phyloP scores from a whole-genome alignment of 2,113 vertebrate genomes.

The Sprattus sprattus region DNA sequence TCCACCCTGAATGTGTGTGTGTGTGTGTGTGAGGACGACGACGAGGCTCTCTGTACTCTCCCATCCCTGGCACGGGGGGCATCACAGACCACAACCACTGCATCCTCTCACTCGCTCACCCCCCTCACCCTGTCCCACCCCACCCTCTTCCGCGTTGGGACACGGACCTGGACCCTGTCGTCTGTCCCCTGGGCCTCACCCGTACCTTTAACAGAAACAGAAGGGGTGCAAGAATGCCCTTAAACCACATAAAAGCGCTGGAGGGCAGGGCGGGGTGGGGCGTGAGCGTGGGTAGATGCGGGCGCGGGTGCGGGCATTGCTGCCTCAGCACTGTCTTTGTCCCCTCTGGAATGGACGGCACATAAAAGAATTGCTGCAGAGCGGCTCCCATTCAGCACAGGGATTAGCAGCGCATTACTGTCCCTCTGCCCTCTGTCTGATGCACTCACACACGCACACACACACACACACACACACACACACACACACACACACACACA shows the following conservation, averaged over 20 bases:
- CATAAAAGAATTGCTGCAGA: conserved; percentile 70
- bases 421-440: conserved; percentile 39
- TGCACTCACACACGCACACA: background rate
- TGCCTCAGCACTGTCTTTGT: conserved; percentile 69
- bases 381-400: conserved; percentile 69
- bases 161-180: background rate
- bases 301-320: conserved; percentile 29
- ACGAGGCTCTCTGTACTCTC: too few species aligned
- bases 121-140: too few species aligned
- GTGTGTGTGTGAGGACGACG: too few species aligned
- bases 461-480: background rate
- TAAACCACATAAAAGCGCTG: conserved; percentile 40
- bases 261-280: background rate
- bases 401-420: conserved; percentile 70
- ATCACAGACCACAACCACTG: too few species aligned
- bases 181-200: too few species aligned
- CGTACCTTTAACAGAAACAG: conserved; percentile 27
- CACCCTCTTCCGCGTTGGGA: too few species aligned
- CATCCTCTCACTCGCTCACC: background rate
- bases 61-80: too few species aligned
- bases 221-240: conserved; percentile 31
- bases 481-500: background rate
- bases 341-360: conserved; percentile 61
- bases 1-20: too few species aligned
- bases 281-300: background rate